These are phyloP conservation scores for Stenichneumon culpator DNA, from an alignment of 2,888 invertebrate genomes.

Conservation along the genomic window DNA sequence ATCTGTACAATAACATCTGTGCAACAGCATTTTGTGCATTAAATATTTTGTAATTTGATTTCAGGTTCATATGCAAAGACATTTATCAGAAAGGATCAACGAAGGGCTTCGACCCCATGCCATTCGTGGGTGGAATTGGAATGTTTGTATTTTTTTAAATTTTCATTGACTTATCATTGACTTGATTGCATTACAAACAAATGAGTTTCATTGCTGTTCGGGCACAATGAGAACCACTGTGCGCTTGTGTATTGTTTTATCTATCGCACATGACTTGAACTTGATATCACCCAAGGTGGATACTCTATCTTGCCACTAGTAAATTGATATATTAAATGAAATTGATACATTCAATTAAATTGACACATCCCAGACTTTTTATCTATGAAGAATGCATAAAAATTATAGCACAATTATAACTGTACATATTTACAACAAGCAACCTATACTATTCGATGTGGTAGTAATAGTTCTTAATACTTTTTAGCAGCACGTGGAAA, in stretches of 20 bases:
- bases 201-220: not conserved
- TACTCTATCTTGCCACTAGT: not conserved
- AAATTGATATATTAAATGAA: not conserved
- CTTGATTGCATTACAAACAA: not conserved
- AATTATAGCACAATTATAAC: not conserved
- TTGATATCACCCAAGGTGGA: constrained; percentile 1
- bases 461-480: not conserved
- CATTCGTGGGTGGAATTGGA: constrained; percentile 91
- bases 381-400: constrained; percentile 3
- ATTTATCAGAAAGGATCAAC: constrained; percentile 90
- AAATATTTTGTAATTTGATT: not conserved
- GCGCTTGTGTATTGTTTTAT: not conserved
- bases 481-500: not conserved
- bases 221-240: constrained; percentile 1
- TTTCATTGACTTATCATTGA: not conserved
- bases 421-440: not conserved
- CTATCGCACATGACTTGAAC: not conserved
- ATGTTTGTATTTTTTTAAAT: constrained; percentile 89
- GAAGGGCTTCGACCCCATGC: constrained; percentile 88
- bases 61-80: constrained; percentile 89
- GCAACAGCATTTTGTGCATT: constrained; percentile 1
- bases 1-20: not conserved
- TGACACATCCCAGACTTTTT: not conserved
- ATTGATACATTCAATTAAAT: not conserved
- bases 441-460: not conserved